Evolutionary conservation across 2,797 vertebrate genomes (phyloP), one percentile per base, ranked within the genome.

Genomic region (Trachops cirrhosus): DNA sequence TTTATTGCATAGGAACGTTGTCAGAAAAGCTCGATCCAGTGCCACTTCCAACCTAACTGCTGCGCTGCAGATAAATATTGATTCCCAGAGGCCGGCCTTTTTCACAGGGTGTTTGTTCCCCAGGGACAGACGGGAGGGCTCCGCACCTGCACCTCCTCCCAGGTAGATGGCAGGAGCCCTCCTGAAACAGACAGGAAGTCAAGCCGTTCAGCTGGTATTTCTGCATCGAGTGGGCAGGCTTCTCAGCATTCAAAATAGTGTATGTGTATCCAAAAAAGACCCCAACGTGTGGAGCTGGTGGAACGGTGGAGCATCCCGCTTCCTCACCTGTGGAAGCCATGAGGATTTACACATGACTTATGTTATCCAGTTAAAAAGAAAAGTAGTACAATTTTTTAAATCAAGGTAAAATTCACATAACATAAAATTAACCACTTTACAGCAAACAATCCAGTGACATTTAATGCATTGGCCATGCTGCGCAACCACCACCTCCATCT

Each of bases 351-450:
- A 16, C 64, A 18, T 48, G 37, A 50, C 62, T 54, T 37, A 32
- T 0, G 0, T 41, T 62, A 41, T 19, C 24, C 24, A 22, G 18
- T 39, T 48, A 29, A 54, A 32, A 24, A 54, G 34, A 29, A 94
- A 41, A 73, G 11, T 1, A 29, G 16, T 34, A 2, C n/a, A 48
- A 19, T 94, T 80, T 86, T 80, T 59, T 10, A 9, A 64, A 77
- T 93, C 34, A 19, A 79, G 57, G 52, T 67, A 41, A 54, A 90
- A 82, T 52, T 75, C 16, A 82, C 48, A 34, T 50, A 34, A 68
- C 52, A 62, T 84, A 88, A 86, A 74, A 68, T 26, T 46, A 82
- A 41, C 26, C 68, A 21, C 32, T 59, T 67, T 7, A 67, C 71
- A 44, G 44, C 41, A 24, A 86, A 24, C 2, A 19, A 2, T 62